Evolutionary conservation across 2,888 invertebrate species (phyloP), one percentile per base, ranked within the genome.

Genomic region (Brassicogethes aeneus): DNA sequence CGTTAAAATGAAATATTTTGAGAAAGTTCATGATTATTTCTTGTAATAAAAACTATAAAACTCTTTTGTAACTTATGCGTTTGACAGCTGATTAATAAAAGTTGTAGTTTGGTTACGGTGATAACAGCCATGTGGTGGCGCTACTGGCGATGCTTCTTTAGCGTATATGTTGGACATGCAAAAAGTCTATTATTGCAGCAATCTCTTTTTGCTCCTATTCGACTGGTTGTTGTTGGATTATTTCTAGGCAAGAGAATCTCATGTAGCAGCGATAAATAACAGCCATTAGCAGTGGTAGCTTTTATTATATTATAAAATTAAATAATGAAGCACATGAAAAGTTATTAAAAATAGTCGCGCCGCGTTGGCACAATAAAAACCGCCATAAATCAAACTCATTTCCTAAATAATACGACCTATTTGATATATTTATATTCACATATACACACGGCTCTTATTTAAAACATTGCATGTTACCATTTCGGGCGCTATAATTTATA

Each of bases 281-380:
- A 5, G 5, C 5, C 10, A 23, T 23, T 23, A 23, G 23, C 23
- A 10, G 23, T 15, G 36, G 13, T 31, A 32, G 31, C 31, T 31
- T 2, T 13, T 34, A 15, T 40, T 16, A 37, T 39, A 39, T 44
- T 41, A 45, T 44, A 17, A 43, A 47, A 47, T 47, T 46, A 45
- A n/a, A 45, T 49, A 49, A 44, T 45, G 46, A 48, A 51, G 37
- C 47, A 42, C 40, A 40, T 41, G 48, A 52, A 49, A 53, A 52
- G 36, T 43, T 48, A 50, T 49, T 53, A 53, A 53, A 56, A 56
- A 56, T 56, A 58, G 54, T 47, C 47, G 52, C 55, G 45, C 47
- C 46, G 54, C 54, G 56, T 56, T 58, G 56, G 55, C 53, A 53
- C 51, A 51, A 54, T 51, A 53, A 55, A 56, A 57, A 51, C 51